Evolutionary conservation across 2,888 invertebrate species (phyloP), one percentile per base, ranked within the genome.

Genomic region (Hofmannophila pseudospretella): DNA sequence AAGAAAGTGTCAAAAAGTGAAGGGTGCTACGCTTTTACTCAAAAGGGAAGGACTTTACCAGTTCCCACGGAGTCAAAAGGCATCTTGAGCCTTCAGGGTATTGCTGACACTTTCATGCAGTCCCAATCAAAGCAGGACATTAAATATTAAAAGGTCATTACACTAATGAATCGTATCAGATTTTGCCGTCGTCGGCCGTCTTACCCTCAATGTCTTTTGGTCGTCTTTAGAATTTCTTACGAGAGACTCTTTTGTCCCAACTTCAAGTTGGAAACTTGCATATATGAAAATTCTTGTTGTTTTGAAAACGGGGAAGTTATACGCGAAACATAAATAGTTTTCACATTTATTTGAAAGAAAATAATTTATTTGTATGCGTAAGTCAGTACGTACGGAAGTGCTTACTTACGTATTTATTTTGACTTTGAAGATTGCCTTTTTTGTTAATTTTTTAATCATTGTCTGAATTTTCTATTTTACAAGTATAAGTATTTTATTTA

Each of bases 91-190:
- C 72, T 65, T 49, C 49, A 41, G 58, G 70, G 68, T 59, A 66
- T 65, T 58, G 62, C 68, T 71, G 67, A 75, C 81, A 78, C 76
- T 74, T 74, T 62, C 73, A 62, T 61, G 68, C 64, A 55, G 65
- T 73, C 68, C 70, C 78, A 82, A 87, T 87, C 85, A 86, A 81
- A 82, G 75, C 67, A 47, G 51, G 50, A 50, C 67, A 52, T 86
- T 70, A 82, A 84, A 81, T 79, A 87, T 87, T 87, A 81, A 87
- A 80, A 81, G 76, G 67, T 81, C 85, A 76, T 88, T 86, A 79
- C 69, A 67, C 70, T 86, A 88, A 88, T 87, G 87, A 88, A 88
- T 82, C 88, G 80, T 88, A 88, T 88, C 88, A 81, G 87, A 84
- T 85, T 79, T 70, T 66, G 58, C 54, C 67, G 65, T 57, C 76